A percentile compares a stretch with the other conserved stretches of the same genome.
Evolutionary conservation across 2,113 vertebrate genomes (phyloP).

Genomic region (Fregata magnificens): DNA sequence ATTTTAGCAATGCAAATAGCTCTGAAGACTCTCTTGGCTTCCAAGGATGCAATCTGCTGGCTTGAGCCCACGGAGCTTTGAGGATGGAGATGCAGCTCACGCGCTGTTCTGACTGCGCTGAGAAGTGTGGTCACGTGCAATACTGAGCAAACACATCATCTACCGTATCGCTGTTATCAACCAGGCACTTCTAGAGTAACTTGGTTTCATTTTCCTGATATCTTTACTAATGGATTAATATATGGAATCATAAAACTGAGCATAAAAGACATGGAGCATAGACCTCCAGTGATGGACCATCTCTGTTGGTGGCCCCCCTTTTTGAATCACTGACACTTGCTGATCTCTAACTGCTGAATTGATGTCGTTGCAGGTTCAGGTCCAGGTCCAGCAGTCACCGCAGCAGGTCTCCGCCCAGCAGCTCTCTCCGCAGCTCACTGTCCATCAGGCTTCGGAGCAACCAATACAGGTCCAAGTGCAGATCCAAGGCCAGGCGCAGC

Average conservation of each 20-base stretch:
- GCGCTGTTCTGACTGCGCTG: background rate
- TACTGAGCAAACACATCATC: background rate
- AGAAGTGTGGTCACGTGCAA: background rate
- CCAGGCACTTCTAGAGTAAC: background rate
- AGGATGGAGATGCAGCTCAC: background rate
- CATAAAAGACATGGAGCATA: background rate
- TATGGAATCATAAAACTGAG: background rate
- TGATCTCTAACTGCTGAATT: constrained; percentile 26
- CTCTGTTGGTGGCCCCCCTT: background rate
- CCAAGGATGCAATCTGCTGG: background rate
- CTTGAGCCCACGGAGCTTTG: background rate
- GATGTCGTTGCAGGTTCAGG: constrained; percentile 77
- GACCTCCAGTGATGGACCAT: background rate
- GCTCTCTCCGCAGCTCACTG: constrained; percentile 89
- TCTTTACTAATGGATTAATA: background rate
- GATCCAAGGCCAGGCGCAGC: constrained; percentile 91
- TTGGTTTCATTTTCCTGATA: background rate
- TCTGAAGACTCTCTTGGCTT: background rate
- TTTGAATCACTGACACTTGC: fast-evolving
- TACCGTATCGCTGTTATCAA: background rate
- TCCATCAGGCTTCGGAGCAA: constrained; percentile 89
- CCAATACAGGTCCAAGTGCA: constrained; percentile 97
- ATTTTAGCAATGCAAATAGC: background rate
- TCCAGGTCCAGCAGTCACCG: constrained; percentile 83
- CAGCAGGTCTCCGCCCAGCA: constrained; percentile 85